Base-by-base conservation (phyloP, 2,797 vertebrate genomes). In the Leuciscus waleckii region DNA sequence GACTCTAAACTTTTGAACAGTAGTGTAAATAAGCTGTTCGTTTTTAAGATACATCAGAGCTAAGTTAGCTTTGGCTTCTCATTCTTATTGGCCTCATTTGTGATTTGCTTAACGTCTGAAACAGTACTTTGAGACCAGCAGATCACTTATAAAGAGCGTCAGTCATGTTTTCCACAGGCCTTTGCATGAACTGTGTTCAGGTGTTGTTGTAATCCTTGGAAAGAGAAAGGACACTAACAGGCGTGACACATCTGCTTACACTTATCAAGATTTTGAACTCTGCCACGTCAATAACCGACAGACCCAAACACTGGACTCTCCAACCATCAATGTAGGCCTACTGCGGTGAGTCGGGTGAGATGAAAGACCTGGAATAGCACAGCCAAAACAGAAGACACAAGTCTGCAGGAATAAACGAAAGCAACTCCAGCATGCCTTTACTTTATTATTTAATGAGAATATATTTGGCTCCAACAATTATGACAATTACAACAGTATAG, bases 231-330 rank as follows among this genome's bases (percentile, higher is more conserved):
- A 76, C 58, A 67, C 90, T 85, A 86, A 87, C 73, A 51, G 87
- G 85, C 79, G 82, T 92, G 88, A 89, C 87, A 91, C 93, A 93
- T 95, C 93, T 95, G 94, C 89, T 88, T 92, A 90, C 90, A 90
- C 91, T 95, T 93, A 90, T 90, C 16, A 87, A 90, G 85, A 88
- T 90, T 79, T 88, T 89, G 90, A 90, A 87, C 87, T 90, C 89
- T 94, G 95, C 95, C 95, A 95, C 95, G 94, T 95, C 93, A 83
- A 86, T 37, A 88, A 92, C 88, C 85, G 88, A 87, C 68, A 75
- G 86, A 71, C 81, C 3, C 85, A 89, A 92, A 90, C 87, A 81
- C 17, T 73, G 67, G 84, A 85, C 87, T 89, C 90, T 90, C 87
- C 68, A 39, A 6, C 46, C 41, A 63, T 46, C 26, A 26, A 32